Base-by-base conservation (phyloP, 2,797 vertebrate genomes). In the Aphelocoma californica region DNA sequence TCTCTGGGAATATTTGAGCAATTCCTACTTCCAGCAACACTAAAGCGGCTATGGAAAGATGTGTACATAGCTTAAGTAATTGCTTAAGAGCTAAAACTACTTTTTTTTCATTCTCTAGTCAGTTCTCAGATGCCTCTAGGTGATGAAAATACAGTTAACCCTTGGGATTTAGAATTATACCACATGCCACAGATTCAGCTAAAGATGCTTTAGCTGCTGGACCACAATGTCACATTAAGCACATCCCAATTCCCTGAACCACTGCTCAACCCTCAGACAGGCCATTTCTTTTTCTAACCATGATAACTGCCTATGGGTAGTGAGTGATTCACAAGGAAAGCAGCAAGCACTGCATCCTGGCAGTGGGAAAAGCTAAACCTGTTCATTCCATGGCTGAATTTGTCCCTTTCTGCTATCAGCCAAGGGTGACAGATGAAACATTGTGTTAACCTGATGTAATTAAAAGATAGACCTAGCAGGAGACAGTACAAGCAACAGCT, bases 381-480 rank as follows among this genome's bases (percentile, higher is more conserved):
- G 31, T 82, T 89, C 28, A 32, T 50, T 45, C 65, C 19, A 3
- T 28, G 42, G n/a, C 72, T 92, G 54, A 83, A 88, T 93, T 91
- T 87, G 90, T 86, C 42, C 53, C 74, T 58, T 90, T 85, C 78
- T 89, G 57, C 86, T 87, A 48, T 71, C 78, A 78, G 81, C 64
- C 78, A 89, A 91, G 50, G 83, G 44, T 82, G 83, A 96, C 91
- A 78, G 81, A 85, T 93, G 88, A 95, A 90, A 95, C 83, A 87
- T 23, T 67, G 61, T 88, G 88, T 87, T 87, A 94, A 93, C 71
- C 57, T 87, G 88, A 95, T 96, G 45, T 81, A 96, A 96, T 96
- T 94, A 97, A 93, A 95, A 96, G 94, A 95, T 54, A 95, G 93
- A 72, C 74, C 44, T 65, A 51, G 47, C 6, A 4, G 67, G 36